These are phyloP conservation scores for Notolepis coatsorum DNA, from an alignment of 2,797 vertebrate genomes.

Conservation along the genomic window DNA sequence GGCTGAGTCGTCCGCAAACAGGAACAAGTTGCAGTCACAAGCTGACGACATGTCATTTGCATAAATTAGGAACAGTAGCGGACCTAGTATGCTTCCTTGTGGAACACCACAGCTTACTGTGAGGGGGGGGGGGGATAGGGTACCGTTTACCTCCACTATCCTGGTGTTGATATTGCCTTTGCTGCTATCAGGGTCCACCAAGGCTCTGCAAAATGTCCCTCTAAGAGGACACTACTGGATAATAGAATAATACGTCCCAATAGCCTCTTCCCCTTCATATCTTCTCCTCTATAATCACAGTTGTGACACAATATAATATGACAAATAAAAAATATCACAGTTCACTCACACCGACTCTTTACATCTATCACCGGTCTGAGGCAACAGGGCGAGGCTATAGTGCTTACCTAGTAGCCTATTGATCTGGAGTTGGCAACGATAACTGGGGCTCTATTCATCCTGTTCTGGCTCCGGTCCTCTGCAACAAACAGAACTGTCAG, in stretches of 20 bases:
- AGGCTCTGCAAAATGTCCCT: conserved; percentile 64
- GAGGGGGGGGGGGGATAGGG: too few species aligned
- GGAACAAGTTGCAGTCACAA: too few species aligned
- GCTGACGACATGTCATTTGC: too few species aligned
- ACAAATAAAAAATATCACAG: conserved; percentile 75
- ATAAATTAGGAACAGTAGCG: too few species aligned
- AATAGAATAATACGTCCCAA: conserved; percentile 65
- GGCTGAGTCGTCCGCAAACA: too few species aligned
- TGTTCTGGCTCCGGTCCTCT: conserved; percentile 58
- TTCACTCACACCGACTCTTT: conserved; percentile 50
- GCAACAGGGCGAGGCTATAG: conserved; percentile 59
- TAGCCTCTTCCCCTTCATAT: conserved; percentile 53
- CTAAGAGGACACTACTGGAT: conserved; percentile 45
- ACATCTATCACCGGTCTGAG: conserved; percentile 69
- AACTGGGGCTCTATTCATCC: conserved; percentile 70
- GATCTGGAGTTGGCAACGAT: conserved; percentile 71
- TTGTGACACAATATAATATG: conserved; percentile 70
- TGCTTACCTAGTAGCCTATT: conserved; percentile 72
- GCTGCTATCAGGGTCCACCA: conserved; percentile 69
- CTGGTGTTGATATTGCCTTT: conserved; percentile 69
- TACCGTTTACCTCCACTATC: too few species aligned
- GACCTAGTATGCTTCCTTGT: too few species aligned
- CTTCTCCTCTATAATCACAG: conserved; percentile 69
- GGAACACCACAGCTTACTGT: too few species aligned
- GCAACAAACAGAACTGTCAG: conserved; percentile 74